Evolutionary conservation across 2,113 vertebrate genomes (phyloP).

Genomic region (Ochotona curzoniae): DNA sequence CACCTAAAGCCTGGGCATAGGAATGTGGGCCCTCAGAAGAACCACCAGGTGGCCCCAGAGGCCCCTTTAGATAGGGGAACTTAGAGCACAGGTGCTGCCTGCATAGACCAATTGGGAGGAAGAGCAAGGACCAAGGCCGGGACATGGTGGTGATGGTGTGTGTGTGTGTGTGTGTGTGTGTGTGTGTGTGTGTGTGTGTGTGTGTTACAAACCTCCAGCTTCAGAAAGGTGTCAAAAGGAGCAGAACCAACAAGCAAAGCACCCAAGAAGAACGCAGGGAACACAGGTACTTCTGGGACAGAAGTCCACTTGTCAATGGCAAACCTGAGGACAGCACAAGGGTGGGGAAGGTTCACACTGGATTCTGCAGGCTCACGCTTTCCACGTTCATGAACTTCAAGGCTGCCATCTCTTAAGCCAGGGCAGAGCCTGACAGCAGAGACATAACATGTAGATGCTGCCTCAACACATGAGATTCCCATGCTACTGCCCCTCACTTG

Average conservation of each 20-base stretch:
- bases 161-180: no score
- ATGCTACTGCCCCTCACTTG: accelerated
- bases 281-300: conserved; percentile 84
- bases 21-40: not conserved
- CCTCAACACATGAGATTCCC: not conserved
- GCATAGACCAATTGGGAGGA: no score
- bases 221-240: conserved; percentile 94
- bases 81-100: not conserved
- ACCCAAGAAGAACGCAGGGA: conserved; percentile 93
- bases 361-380: not conserved
- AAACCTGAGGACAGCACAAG: conserved; percentile 83
- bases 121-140: not conserved
- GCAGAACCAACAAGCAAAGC: conserved; percentile 88
- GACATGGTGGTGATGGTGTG: not conserved
- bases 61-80: not conserved
- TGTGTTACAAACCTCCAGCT: conserved; percentile 89
- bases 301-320: conserved; percentile 86
- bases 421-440: not conserved
- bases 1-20: not conserved
- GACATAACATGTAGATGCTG: accelerated
- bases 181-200: no score
- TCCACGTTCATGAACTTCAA: not conserved
- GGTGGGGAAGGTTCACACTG: not conserved
- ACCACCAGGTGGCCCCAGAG: no score
- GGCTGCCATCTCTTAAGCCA: not conserved